Base-by-base conservation (phyloP, 2,797 vertebrate species). In the Pseudopleuronectes americanus region DNA sequence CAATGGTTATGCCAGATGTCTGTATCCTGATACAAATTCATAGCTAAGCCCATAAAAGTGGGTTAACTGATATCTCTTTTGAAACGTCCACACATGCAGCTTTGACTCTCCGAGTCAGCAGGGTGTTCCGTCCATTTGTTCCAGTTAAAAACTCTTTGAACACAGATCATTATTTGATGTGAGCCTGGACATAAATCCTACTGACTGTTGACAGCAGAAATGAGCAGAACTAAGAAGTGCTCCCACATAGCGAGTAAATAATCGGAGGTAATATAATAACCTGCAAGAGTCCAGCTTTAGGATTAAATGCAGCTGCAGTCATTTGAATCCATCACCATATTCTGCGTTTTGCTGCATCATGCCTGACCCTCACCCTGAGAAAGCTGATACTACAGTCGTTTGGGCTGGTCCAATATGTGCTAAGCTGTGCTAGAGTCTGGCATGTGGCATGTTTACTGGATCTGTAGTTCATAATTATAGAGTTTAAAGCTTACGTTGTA, bases 311-410 rank as follows among this genome's bases (percentile, higher is more conserved):
- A 85, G 76, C 79, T 61, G 74, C 73, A 72, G 76, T 65, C 65
- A 80, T 62, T 64, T 79, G 64, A 86, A 83, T 80, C 77, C 71
- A 65, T 52, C 53, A 55, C 55, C 66, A 72, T 87, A 75, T 77
- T 83, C 71, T 79, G 54, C 76, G 64, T 83, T 87, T 80, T 84
- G 85, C 76, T 85, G 80, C 76, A 80, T 89, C 89, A 87, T 81
- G 76, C 48, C 72, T 51, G 67, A 87, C 76, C 54, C 67, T 59
- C 60, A 73, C 43, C 58, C 69, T 16, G 59, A 66, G 85, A 84
- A 85, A 89, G 68, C 65, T 8, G 74, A 86, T 76, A 72, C 73
- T 57, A 21, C 10, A 1, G 60, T 17, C 57, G 36, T 45, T 68
- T 66, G 76, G 76, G 80, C 70, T 47, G 19, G 5, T 72, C 58